Percentiles rank a stretch among this genome's conserved stretches.
Evolutionary conservation across 2,797 vertebrate genomes (phyloP).

Genomic region (Enteromius trimaculatus): DNA sequence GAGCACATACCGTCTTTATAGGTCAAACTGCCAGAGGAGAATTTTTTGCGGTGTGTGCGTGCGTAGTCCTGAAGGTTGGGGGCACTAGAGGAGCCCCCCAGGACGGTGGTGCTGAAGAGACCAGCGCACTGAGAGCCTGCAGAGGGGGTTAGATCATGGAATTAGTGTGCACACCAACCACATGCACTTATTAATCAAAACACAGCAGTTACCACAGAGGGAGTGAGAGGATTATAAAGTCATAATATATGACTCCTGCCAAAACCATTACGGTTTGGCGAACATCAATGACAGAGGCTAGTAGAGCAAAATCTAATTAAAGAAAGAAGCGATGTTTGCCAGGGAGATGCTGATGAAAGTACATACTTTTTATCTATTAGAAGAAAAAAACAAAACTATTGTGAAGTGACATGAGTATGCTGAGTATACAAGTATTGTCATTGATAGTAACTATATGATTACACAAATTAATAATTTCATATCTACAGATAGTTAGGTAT

Average conservation of each 20-base stretch:
- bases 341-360: not conserved
- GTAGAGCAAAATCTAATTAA: slow-evolving; percentile 7
- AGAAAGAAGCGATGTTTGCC: slow-evolving; percentile 20
- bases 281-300: slow-evolving; percentile 20
- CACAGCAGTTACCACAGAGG: slow-evolving; percentile 55
- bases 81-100: slow-evolving; percentile 98
- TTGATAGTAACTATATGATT: slow-evolving; percentile 11
- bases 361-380: not conserved
- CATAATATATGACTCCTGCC: slow-evolving; percentile 40
- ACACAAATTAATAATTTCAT: slow-evolving; percentile 1
- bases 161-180: slow-evolving; percentile 79
- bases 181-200: slow-evolving; percentile 71
- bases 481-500: slow-evolving; percentile 9
- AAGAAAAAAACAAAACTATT: not conserved
- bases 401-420: not conserved
- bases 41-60: slow-evolving; percentile 98
- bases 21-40: slow-evolving; percentile 91
- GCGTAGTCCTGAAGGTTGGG: slow-evolving; percentile 99
- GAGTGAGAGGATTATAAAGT: slow-evolving; percentile 49
- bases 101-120: slow-evolving; percentile 99
- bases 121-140: slow-evolving; percentile 99
- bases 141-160: slow-evolving; percentile 64
- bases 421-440: not conserved
- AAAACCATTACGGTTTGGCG: slow-evolving; percentile 26
- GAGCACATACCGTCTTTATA: slow-evolving; percentile 98